Conservation (phyloP, 2,888 invertebrate genomes). For the Athrips mouffetella region DNA sequence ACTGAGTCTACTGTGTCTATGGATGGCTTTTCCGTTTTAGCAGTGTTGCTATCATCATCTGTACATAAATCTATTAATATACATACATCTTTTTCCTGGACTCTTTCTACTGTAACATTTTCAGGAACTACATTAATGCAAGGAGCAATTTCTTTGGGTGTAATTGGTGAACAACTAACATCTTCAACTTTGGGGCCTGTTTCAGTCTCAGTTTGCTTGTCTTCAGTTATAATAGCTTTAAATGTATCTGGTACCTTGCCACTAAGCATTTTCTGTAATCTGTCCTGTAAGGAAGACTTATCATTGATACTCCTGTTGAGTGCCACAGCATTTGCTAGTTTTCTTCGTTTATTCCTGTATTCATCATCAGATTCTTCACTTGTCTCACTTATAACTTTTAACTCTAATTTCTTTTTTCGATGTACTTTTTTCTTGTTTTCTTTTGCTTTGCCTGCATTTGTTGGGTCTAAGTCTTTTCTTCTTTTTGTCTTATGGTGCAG, state of each 20-base stretch:
- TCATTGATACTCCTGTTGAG: slow-evolving; percentile 56
- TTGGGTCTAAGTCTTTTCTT: slow-evolving; percentile 36
- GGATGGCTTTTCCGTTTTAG: slow-evolving; percentile 1
- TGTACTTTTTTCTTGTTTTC: slow-evolving; percentile 43
- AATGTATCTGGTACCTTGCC: slow-evolving; percentile 31
- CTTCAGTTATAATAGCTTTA: slow-evolving; percentile 24
- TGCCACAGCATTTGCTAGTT: slow-evolving; percentile 75
- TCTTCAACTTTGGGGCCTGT: slow-evolving; percentile 22
- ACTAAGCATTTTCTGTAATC: slow-evolving; percentile 62
- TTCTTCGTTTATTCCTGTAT: slow-evolving; percentile 63
- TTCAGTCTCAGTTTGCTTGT: slow-evolving; percentile 26
- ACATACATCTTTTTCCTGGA: slow-evolving; percentile 11
- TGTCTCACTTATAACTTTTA: slow-evolving; percentile 46
- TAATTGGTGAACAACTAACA: slow-evolving; percentile 22
- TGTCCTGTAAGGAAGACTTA: slow-evolving; percentile 57
- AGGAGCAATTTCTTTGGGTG: slow-evolving; percentile 19
- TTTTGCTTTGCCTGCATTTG: slow-evolving; percentile 34
- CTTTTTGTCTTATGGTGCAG: slow-evolving; percentile 43
- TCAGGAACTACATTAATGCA: slow-evolving; percentile 14
- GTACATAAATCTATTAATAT: slow-evolving; percentile 43
- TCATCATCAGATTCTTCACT: slow-evolving; percentile 70
- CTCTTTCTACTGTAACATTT: not conserved
- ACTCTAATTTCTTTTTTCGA: slow-evolving; percentile 37
- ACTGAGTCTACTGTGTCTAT: slow-evolving; percentile 36
- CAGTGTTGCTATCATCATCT: slow-evolving; percentile 31